A percentile compares a stretch with the other conserved stretches of the same genome.
Conservation (phyloP, 2,888 invertebrate species). For the Idaea straminata region DNA sequence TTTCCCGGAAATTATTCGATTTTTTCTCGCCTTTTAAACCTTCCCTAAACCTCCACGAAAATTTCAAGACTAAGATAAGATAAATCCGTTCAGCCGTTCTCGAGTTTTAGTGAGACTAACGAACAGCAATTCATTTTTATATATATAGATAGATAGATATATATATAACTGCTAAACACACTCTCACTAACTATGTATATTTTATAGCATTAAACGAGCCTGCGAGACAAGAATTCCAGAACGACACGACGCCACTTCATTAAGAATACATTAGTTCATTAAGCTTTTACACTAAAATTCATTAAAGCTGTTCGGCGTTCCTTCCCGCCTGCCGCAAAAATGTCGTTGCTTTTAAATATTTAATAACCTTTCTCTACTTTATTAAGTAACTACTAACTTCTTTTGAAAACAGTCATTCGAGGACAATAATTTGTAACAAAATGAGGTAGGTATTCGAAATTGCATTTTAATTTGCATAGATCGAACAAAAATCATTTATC, state of each 20-base stretch:
- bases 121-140: too few relatives aligned
- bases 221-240: constrained; percentile 33
- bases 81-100: too few relatives aligned
- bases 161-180: background rate
- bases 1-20: too few relatives aligned
- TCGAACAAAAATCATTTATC: constrained; percentile 29
- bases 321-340: constrained; percentile 12
- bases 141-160: too few relatives aligned
- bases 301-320: constrained; percentile 8
- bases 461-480: constrained; percentile 26
- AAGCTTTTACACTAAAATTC: constrained; percentile 38
- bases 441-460: constrained; percentile 5
- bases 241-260: constrained; percentile 41
- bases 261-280: constrained; percentile 55
- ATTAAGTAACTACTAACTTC: background rate
- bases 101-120: too few relatives aligned
- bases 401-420: constrained; percentile 9
- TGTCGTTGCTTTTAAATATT: background rate
- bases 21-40: too few relatives aligned
- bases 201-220: constrained; percentile 51
- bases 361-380: constrained; percentile 1
- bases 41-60: too few relatives aligned
- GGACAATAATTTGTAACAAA: constrained; percentile 14
- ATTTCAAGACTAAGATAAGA: too few relatives aligned
- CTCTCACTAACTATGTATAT: constrained; percentile 48